These are phyloP conservation scores for Chloromyia formosa DNA, from an alignment of 2,888 invertebrate genomes.

Conservation along the genomic window DNA sequence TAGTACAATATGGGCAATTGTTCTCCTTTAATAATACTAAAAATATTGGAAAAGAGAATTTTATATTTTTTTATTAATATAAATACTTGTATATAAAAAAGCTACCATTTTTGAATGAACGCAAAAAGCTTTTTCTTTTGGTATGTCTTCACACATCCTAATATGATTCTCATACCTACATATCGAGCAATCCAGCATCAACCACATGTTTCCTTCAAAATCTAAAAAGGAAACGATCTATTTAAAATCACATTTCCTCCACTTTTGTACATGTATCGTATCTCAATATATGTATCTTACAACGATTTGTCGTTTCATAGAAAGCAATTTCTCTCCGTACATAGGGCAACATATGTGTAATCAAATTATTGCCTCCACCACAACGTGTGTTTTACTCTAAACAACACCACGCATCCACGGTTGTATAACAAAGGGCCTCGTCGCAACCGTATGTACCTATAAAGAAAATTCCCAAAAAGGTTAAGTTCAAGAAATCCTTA, in stretches of 20 bases:
- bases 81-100: too few relatives aligned
- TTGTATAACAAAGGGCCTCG: not conserved
- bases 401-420: not conserved
- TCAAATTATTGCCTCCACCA: slow-evolving; percentile 27
- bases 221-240: not conserved
- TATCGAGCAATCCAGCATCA: not conserved
- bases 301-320: slow-evolving; percentile 16
- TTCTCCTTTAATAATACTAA: too few relatives aligned
- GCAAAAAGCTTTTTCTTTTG: too few relatives aligned
- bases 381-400: not conserved
- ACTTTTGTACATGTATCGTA: not conserved
- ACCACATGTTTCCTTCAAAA: not conserved
- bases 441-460: too few relatives aligned
- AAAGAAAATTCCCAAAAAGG: not conserved
- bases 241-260: slow-evolving; percentile 9
- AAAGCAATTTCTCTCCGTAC: slow-evolving; percentile 14
- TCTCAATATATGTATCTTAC: slow-evolving; percentile 8
- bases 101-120: too few relatives aligned
- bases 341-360: slow-evolving; percentile 21
- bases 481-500: not conserved
- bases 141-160: too few relatives aligned
- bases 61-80: too few relatives aligned
- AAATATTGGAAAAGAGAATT: too few relatives aligned
- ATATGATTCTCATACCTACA: too few relatives aligned
- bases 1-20: too few relatives aligned